Base-by-base conservation (phyloP, 2,797 vertebrate genomes). In the Parotocinclus haroldoi region DNA sequence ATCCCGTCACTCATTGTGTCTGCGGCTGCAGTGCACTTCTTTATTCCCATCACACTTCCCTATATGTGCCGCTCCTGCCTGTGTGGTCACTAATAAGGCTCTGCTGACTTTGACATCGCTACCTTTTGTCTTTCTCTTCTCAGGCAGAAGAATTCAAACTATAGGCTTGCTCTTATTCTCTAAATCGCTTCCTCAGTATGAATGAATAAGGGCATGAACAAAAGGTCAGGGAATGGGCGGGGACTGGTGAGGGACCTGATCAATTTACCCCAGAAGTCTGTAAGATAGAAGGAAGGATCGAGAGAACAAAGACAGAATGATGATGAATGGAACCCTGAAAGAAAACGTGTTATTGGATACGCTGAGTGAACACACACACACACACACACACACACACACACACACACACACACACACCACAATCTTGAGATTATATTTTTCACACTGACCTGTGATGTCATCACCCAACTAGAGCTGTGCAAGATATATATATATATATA, bases 301-400 rank as follows among this genome's bases (percentile, higher is more conserved):
- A 10, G 10, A 39, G 17, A 18, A 52, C 36, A 63, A 54, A 36
- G 36, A 52, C 11, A 50, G 51, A 53, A n/a, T 58, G 66, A 75
- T 40, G 70, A 70, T 63, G 61, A 72, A 66, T 63, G n/a, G 45
- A 42, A 18, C 45, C 49, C 58, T 66, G 40, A 45, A 58, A 62
- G 62, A 58, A 27, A 69, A 72, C 50, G 56, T 74, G 68, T 71
- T 68, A 74, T 58, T 52, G 63, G 53, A 71, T 59, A 74, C 54
- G 40, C 19, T 18, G 16, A 51, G 10, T n/a, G n/a, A n/a, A n/a
- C n/a, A n/a, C n/a, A n/a, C n/a, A n/a, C n/a, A n/a, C n/a, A n/a
- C n/a, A n/a, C n/a, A n/a, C n/a, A n/a, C n/a, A n/a, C n/a, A n/a
- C n/a, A n/a, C n/a, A n/a, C n/a, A n/a, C n/a, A n/a, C n/a, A n/a